Evolutionary conservation across 2,113 vertebrate genomes (phyloP), one percentile per base, ranked within the genome.

Genomic region (Puffinus mauretanicus): DNA sequence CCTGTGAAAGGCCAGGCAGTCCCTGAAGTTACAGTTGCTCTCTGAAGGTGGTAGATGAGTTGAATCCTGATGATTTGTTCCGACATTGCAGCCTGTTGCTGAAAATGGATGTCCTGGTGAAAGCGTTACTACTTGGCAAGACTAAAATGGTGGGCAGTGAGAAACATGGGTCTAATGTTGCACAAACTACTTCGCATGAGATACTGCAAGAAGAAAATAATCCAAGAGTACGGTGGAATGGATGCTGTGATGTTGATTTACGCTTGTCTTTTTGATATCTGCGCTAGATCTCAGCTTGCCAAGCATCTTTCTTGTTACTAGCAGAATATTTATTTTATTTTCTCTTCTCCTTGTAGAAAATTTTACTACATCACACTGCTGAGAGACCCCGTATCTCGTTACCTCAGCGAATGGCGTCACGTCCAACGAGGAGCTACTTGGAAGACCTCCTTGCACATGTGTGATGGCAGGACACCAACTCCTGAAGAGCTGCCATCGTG

Each of bases 391-490:
- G 99, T 99, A 34, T 99, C 99, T 3, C 99, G 99, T 76, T 99
- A 99, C 98, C 99, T 99, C 94, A 99, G 99, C 8, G 99, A 99
- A 86, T 99, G 99, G 99, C 98, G 99, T 25, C 99, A 99, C 1
- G 99, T 99, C 38, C 99, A 99, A 70, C 98, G 99, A 9, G 99
- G 99, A 7, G 99, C 99, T 79, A 99, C 99, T 0, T 99, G 99
- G 99, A 99, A 99, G 97, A 99, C 99, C 2, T 99, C 99, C 4
- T 95, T 99, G 95, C 99, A 99, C 97, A 99, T 99, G 99, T 99
- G 99, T 25, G 99, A 99, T 4, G 99, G 99, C 67, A 98, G 99
- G 65, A 99, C 99, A 3, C 99, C 99, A 1, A 99, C 99, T 0
- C 99, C 99, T 0, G 99, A 99, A 90, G 99, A 99, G 98, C 98